Evolutionary conservation across 37 sponge, comb jelly and placozoan species (phyloP).

Genomic region (Hormiphora californensis): DNA sequence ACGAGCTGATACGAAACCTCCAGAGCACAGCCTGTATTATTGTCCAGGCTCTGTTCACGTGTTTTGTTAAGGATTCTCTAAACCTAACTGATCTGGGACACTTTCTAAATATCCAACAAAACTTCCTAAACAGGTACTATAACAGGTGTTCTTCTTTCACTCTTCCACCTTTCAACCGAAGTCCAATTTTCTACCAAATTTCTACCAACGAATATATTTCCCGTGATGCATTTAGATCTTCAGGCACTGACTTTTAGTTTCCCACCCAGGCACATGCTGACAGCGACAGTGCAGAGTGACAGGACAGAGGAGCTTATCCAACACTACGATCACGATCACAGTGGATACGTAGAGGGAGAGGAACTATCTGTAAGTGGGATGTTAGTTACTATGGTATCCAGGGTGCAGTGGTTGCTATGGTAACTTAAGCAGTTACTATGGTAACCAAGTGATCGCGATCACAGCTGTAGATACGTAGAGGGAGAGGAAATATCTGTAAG

Average conservation of each 20-base stretch:
- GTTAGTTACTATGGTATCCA: too few relatives aligned
- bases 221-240: too few relatives aligned
- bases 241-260: too few relatives aligned
- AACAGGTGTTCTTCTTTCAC: not conserved
- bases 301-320: not conserved
- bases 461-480: too few relatives aligned
- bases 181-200: too few relatives aligned
- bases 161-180: not conserved
- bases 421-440: too few relatives aligned
- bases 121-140: conserved; percentile 18
- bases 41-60: conserved; percentile 40
- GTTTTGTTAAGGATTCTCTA: not conserved
- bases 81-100: conserved; percentile 30
- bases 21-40: not conserved
- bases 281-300: not conserved
- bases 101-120: conserved; percentile 37
- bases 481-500: too few relatives aligned
- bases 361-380: conserved; percentile 10
- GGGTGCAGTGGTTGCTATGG: too few relatives aligned
- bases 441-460: too few relatives aligned
- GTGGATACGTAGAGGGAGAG: conserved; percentile 40
- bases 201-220: too few relatives aligned
- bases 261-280: conserved; percentile 29
- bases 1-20: not conserved
- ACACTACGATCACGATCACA: conserved; percentile 36